Percentiles rank a stretch among this genome's conserved stretches.
Conservation (phyloP, 2,113 vertebrate genomes). For the Reinhardtius hippoglossoides region DNA sequence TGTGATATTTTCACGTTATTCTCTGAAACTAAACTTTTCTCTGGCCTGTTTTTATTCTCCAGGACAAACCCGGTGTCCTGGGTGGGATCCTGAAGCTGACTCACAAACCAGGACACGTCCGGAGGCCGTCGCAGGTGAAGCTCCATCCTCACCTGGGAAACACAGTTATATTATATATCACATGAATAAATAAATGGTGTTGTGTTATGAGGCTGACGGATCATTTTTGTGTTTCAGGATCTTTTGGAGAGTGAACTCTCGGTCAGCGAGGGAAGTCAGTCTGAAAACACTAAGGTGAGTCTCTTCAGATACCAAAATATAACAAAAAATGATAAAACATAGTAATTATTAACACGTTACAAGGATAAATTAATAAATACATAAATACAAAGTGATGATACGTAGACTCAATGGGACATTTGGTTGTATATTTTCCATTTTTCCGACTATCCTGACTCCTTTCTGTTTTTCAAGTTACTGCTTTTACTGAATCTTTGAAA, state of each 20-base stretch:
- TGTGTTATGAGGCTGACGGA: neutral
- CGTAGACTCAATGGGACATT: too few species aligned
- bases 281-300: conserved; percentile 59
- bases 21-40: conserved; percentile 7
- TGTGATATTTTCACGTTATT: neutral
- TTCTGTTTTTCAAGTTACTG: too few species aligned
- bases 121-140: conserved; percentile 62
- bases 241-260: conserved; percentile 35
- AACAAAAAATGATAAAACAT: too few species aligned
- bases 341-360: too few species aligned
- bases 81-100: conserved; percentile 43
- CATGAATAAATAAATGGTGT: neutral
- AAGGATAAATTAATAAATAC: too few species aligned
- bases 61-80: conserved; percentile 59
- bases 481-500: too few species aligned
- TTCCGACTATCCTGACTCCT: too few species aligned
- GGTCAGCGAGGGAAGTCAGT: conserved; percentile 17
- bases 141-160: neutral
- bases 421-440: too few species aligned
- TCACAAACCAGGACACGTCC: conserved; percentile 48
- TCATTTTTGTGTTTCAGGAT: conserved; percentile 56
- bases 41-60: neutral
- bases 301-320: neutral
- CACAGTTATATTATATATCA: neutral
- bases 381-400: neutral